phyloP scores from a whole-genome alignment of 1,140 invertebrate species.

The Ceratosolen solmsi region DNA sequence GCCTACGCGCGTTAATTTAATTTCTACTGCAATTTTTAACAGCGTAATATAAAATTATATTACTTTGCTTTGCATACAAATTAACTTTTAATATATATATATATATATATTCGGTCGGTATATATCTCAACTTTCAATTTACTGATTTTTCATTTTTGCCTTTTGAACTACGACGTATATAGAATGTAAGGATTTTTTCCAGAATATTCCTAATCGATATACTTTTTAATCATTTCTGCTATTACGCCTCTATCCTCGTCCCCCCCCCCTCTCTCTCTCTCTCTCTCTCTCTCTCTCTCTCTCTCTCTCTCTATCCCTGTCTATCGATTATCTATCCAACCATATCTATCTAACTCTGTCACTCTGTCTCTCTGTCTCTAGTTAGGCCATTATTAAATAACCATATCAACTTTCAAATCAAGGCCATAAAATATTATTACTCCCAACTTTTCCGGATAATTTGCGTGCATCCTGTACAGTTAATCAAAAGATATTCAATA shows the following conservation, averaged over 20 bases:
- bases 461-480: not conserved
- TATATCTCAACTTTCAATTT: not conserved
- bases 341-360: no score
- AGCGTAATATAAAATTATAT: not conserved
- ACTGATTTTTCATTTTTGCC: not conserved
- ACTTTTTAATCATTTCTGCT: not conserved
- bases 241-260: no score
- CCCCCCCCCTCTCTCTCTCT: no score
- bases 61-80: not conserved
- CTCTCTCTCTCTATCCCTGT: no score
- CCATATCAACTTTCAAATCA: constrained; percentile 3
- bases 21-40: not conserved
- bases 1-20: not conserved
- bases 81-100: not conserved
- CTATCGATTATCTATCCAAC: no score
- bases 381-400: not conserved
- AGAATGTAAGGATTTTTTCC: not conserved
- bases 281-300: no score
- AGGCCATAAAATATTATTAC: not conserved
- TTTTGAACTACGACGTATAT: not conserved
- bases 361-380: not conserved
- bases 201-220: not conserved
- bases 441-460: not conserved
- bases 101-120: no score
- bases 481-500: constrained; percentile 21